Base-by-base conservation (phyloP, 2,797 vertebrate species). In the Bovichtus diacanthus region DNA sequence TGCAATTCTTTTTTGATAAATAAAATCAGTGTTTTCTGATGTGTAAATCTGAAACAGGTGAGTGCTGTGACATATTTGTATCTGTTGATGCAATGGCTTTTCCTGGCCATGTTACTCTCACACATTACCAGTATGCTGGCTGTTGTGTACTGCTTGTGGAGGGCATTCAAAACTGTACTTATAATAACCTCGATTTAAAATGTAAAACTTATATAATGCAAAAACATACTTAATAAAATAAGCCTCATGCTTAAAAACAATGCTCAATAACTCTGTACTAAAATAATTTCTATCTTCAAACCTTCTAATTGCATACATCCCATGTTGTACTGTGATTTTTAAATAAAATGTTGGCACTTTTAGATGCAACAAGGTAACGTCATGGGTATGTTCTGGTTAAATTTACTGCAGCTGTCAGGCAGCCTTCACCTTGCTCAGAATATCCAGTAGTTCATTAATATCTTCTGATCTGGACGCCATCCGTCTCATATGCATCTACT, bases 401-500 rank as follows among this genome's bases (percentile, higher is more conserved):
- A 88, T 88, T 82, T 82, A 84, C 78, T 80, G 81, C 82, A 89
- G 87, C 86, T 93, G 91, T 79, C 87, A 80, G 76, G 70, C 85
- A 86, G 86, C 72, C 76, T 66, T 87, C 85, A 89, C 63, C 82
- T 83, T 78, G 46, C 90, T 89, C 76, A 91, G 79, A 94, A 92
- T 94, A 94, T 90, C 87, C 87, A 75, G 47, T 69, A 65, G 77
- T 85, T 93, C 88, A 88, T 88, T 90, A 92, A 90, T 92, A 93
- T 88, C 89, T 69, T 76, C 73, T 89, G 90, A 87, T 80, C 69
- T 81, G 82, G 67, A 74, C 27, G 53, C 67, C 62, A 51, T 64
- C 60, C 63, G 81, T 64, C 62, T 82, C 59, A 70, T 62, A 58
- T 19, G 6, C 79, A 79, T 78, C 68, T 77, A 72, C 70, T 59